phyloP scores from a whole-genome alignment of 2,797 vertebrate genomes.

The Pelobates cultripes region DNA sequence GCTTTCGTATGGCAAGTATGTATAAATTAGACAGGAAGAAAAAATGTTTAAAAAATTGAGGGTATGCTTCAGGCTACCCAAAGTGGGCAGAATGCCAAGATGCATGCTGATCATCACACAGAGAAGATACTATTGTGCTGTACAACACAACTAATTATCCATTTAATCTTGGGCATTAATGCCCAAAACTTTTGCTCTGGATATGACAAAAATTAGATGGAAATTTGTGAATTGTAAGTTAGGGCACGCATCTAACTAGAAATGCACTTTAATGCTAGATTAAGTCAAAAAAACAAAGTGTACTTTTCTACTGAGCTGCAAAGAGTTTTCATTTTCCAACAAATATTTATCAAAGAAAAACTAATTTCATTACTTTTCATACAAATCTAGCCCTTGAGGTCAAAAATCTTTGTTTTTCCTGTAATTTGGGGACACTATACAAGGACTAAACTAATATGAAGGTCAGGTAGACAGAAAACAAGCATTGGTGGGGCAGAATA shows the following conservation, averaged over 20 bases:
- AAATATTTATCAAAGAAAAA: too few species aligned
- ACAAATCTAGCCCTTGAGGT: too few species aligned
- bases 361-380: too few species aligned
- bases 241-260: not conserved
- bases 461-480: too few species aligned
- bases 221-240: conserved; percentile 19
- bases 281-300: too few species aligned
- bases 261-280: not conserved
- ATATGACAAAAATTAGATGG: conserved; percentile 17
- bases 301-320: too few species aligned
- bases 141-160: conserved; percentile 48
- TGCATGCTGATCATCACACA: conserved; percentile 42
- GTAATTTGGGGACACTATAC: too few species aligned
- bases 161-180: conserved; percentile 50
- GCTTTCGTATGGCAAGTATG: conserved; percentile 69
- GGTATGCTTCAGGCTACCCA: conserved; percentile 44
- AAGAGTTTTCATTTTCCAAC: too few species aligned
- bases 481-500: too few species aligned
- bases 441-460: too few species aligned
- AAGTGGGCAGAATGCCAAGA: conserved; percentile 35
- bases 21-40: conserved; percentile 68
- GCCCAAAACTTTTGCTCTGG: conserved; percentile 23
- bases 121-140: conserved; percentile 34
- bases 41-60: conserved; percentile 61
- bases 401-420: too few species aligned